Conservation (phyloP, 2,113 vertebrate genomes). For the Eonycteris spelaea region DNA sequence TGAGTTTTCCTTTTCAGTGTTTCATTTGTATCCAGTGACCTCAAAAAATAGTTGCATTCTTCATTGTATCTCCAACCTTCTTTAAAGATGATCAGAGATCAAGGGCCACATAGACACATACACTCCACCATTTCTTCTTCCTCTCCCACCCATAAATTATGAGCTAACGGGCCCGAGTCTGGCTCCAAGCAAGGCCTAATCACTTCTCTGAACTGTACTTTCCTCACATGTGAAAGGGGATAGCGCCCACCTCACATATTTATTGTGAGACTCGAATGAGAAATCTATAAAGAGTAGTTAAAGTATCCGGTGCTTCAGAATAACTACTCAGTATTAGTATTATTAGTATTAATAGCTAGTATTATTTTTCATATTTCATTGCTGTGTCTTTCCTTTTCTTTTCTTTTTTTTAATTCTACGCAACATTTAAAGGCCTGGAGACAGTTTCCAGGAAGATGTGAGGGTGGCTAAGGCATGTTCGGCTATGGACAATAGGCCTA, state of each 20-base stretch:
- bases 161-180: not conserved
- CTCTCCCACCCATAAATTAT: not conserved
- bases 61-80: not conserved
- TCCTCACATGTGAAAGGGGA: not conserved
- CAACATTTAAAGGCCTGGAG: not conserved
- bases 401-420: not conserved
- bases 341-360: not conserved
- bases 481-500: not conserved
- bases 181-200: not conserved
- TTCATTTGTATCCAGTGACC: not conserved
- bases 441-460: not conserved
- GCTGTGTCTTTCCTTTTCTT: not conserved
- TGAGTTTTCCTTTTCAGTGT: not conserved
- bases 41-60: not conserved
- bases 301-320: not conserved
- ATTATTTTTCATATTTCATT: slow-evolving; percentile 13
- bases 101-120: not conserved
- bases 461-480: not conserved
- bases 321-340: not conserved
- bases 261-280: not conserved
- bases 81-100: not conserved
- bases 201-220: not conserved
- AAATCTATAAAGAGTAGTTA: slow-evolving; percentile 8
- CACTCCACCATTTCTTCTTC: not conserved
- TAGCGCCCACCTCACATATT: not conserved